Base-by-base conservation (phyloP, 2,797 vertebrate species). In the Eidolon dupreanum region DNA sequence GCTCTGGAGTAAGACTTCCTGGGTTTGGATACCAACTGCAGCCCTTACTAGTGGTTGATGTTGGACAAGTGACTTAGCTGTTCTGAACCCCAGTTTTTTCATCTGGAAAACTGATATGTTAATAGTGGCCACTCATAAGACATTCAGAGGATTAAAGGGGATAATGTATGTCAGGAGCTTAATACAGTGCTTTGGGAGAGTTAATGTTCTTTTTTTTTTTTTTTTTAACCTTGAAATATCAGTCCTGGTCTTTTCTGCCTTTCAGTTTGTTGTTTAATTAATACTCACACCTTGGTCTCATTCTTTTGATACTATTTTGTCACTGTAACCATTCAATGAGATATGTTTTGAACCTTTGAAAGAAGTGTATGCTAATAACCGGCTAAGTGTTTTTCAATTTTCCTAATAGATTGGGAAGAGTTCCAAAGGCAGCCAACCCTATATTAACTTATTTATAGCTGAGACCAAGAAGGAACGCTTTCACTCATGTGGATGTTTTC, bases 31-130 rank as follows among this genome's bases (percentile, higher is more conserved):
- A 43, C 49, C 13, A 36, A 33, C 63, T 83, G 53, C 1, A 73
- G 6, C 20, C 36, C 55, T 92, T 95, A 20, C 15, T 79, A 49
- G 70, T 13, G 6, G 71, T 28, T 73, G 33, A 55, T 68, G n/a
- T 66, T 79, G 81, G 63, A 31, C 70, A 24, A 53, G 36, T 70
- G 75, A 78, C 24, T 68, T 46, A 59, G 82, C 61, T 57, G 24
- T 77, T 59, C 9, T 78, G 33, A 36, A 46, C 31, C n/a, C 38
- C 46, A 24, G 33, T 87, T 79, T 90, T 86, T 78, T 61, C 13
- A 71, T 88, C 53, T 92, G 86, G 77, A 81, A 86, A 93, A 36
- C 68, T 71, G 82, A 61, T 61, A 26, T 86, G 31, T 83, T 88
- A 84, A 55, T 86, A 59, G 49, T 63, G 59, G 43, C 22, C 11